Evolutionary conservation across 2,113 vertebrate species (phyloP), one percentile per base, ranked within the genome.

Genomic region (Gorsachius goisagi): DNA sequence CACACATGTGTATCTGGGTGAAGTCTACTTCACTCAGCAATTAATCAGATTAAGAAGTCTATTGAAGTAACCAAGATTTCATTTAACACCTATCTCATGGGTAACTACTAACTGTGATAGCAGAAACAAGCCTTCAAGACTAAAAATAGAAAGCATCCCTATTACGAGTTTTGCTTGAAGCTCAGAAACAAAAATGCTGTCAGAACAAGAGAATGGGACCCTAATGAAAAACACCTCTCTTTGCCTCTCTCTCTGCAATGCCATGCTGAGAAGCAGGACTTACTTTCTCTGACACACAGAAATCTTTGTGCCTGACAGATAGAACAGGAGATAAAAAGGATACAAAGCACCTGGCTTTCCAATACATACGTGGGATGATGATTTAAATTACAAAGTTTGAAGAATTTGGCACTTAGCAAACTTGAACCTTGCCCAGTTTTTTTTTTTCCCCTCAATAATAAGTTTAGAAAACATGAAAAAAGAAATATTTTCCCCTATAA

Each of bases 381-480:
- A 93, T 77, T 95, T 94, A 83, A 96, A 93, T 93, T 85, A 94
- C 80, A 88, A 89, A 81, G 77, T 76, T 79, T 55, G 59, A 88
- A 85, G 52, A 85, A 84, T 84, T 82, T 95, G 63, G 66, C 85
- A 87, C 58, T 63, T 58, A 82, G 26, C 27, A 59, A 91, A 63
- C 56, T 89, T 95, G 67, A 95, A 71, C 13, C 33, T 52, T 88
- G 73, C 74, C 73, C 68, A 92, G 32, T 12, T 22, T 45, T 74
- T 60, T 68, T 68, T 67, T 55, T 2, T 0, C 1, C 28, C 33
- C 60, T 73, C 49, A 79, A 62, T 80, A 79, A 69, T 77, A 74
- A 77, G 55, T 88, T 83, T n/a, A 85, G 50, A 90, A 94, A 80
- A 44, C 45, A 60, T 71, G 50, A 59, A 88, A 93, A 94, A 93